Evolutionary conservation across 2,888 invertebrate species (phyloP), one percentile per base, ranked within the genome.

Genomic region (Cheiracanthium punctorium): DNA sequence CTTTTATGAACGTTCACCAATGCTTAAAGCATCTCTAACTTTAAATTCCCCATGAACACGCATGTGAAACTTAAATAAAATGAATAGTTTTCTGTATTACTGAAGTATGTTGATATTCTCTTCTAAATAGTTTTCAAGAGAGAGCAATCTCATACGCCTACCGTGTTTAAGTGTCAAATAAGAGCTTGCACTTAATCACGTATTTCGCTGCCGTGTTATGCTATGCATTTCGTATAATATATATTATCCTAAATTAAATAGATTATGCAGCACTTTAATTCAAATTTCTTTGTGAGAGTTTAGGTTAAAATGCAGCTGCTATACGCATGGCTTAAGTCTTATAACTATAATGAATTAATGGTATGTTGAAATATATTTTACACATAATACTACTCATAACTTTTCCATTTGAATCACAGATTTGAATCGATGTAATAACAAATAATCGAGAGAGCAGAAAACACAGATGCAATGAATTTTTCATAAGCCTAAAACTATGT

Each of bases 161-260:
- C 41, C 82, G 75, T 75, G 82, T 82, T 82, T 82, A 82, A 82
- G 82, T 70, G 70, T 69, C n/a, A 70, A 70, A 82, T 64, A 43
- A 75, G 82, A 82, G 82, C 12, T 58, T 29, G 32, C 52, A 74
- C 82, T 82, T 82, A 82, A 75, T 75, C 82, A 82, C 82, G 82
- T 82, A 75, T 69, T 82, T 70, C 70, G n/a, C 17, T 17, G 33
- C 67, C 70, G 67, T 48, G 48, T 64, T 64, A 37, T 30, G 41
- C 17, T 48, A 17, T n/a, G n/a, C 7, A 48, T 2, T 2, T 17
- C 2, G 17, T 14, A 48, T 7, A 48, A 17, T n/a, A n/a, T 48
- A 17, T 17, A 48, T 48, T 48, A 48, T 48, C 48, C 17, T 7
- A 5, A 48, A 48, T 48, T 7, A 48, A 48, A 17, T 10, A 17